phyloP scores from a whole-genome alignment of 2,888 invertebrate species.

The Villa cingulata region DNA sequence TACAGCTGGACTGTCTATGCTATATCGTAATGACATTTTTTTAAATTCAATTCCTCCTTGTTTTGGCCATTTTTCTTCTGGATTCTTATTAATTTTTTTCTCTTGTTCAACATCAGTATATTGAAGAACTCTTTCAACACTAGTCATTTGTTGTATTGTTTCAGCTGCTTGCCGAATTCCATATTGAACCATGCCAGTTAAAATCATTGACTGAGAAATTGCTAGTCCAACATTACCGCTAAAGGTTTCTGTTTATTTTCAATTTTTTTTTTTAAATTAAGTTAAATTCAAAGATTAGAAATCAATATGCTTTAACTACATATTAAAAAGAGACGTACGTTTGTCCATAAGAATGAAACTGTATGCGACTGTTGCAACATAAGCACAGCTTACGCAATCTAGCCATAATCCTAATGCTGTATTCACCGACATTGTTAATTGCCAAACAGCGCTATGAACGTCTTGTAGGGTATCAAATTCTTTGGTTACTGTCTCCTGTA shows the following conservation, averaged over 20 bases:
- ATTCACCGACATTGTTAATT: conserved; percentile 29
- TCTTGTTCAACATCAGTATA: conserved; percentile 58
- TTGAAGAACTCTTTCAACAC: conserved; percentile 56
- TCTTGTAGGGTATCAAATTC: conserved; percentile 64
- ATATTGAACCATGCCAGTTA: conserved; percentile 57
- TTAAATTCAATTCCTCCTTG: conserved; percentile 45
- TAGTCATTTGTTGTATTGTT: conserved; percentile 56
- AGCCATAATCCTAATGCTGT: conserved; percentile 59
- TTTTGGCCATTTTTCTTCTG: conserved; percentile 53
- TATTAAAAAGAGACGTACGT: conserved; percentile 35
- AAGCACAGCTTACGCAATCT: conserved; percentile 54
- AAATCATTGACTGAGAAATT: conserved; percentile 53
- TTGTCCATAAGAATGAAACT: conserved; percentile 46
- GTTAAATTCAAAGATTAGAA: neutral
- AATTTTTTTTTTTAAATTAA: too few species aligned
- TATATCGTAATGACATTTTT: conserved; percentile 46
- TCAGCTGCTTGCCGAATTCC: conserved; percentile 56
- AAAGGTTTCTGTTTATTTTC: conserved; percentile 34
- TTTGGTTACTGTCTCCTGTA: conserved; percentile 54
- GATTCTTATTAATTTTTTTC: conserved; percentile 33
- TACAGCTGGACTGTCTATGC: conserved; percentile 46
- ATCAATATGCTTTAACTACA: neutral
- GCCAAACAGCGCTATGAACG: conserved; percentile 35
- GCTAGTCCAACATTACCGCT: conserved; percentile 59
- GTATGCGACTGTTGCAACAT: conserved; percentile 49